Percentiles rank a stretch among this genome's conserved stretches.
These are phyloP conservation scores for Labeo calbasu DNA, from an alignment of 2,797 vertebrate species.

Conservation along the genomic window DNA sequence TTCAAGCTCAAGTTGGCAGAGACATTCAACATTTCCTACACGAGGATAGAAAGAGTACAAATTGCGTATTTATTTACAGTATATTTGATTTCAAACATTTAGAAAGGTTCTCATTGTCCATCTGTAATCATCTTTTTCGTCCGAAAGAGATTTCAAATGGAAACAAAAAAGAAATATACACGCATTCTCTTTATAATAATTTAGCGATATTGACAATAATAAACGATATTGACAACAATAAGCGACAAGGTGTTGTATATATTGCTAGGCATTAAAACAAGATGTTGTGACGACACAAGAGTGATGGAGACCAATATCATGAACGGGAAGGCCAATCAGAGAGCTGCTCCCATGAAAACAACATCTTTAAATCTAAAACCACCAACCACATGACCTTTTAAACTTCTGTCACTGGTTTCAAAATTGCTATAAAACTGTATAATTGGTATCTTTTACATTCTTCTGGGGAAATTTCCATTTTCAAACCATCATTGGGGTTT, in stretches of 20 bases:
- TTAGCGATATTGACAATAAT: slow-evolving; percentile 65
- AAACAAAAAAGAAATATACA: slow-evolving; percentile 72
- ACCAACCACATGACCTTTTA: slow-evolving; percentile 23
- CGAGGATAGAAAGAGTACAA: slow-evolving; percentile 71
- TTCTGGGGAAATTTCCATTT: slow-evolving; percentile 1
- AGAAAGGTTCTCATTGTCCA: slow-evolving; percentile 45
- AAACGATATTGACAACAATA: slow-evolving; percentile 66
- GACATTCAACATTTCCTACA: slow-evolving; percentile 78
- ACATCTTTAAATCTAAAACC: slow-evolving; percentile 18
- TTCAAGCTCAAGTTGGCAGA: slow-evolving; percentile 69
- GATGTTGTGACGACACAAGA: slow-evolving; percentile 54
- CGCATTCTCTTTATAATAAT: slow-evolving; percentile 70
- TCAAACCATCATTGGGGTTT: slow-evolving; percentile 22
- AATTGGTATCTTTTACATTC: slow-evolving; percentile 30
- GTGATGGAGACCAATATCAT: slow-evolving; percentile 15
- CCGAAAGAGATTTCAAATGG: slow-evolving; percentile 66
- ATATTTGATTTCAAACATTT: slow-evolving; percentile 64
- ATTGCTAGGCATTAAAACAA: slow-evolving; percentile 69
- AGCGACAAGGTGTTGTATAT: slow-evolving; percentile 72
- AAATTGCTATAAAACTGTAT: slow-evolving; percentile 10
- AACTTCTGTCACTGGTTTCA: slow-evolving; percentile 3
- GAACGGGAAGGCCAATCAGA: slow-evolving; percentile 19
- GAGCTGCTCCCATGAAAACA: slow-evolving; percentile 26
- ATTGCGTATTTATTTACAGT: slow-evolving; percentile 62
- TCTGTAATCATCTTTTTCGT: slow-evolving; percentile 65